These are phyloP conservation scores for Halotydeus destructor DNA, from an alignment of 1,140 invertebrate species.

Conservation along the genomic window DNA sequence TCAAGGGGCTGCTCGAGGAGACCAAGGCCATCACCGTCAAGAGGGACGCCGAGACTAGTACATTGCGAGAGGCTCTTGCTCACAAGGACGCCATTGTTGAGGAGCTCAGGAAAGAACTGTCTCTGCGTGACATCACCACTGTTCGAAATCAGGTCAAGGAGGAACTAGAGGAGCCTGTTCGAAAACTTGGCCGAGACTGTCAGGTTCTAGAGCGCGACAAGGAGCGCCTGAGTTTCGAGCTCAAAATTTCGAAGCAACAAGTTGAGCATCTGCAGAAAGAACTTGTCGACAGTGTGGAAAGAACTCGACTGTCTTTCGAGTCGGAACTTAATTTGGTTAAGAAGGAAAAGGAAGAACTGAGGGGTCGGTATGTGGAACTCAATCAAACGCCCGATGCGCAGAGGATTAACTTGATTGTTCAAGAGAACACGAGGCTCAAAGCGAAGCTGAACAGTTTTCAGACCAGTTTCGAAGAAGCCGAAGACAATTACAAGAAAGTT, in stretches of 20 bases:
- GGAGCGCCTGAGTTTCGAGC: constrained; percentile 2
- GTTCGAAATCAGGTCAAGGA: not conserved
- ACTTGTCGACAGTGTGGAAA: constrained; percentile 10
- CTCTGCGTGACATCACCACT: constrained; percentile 1
- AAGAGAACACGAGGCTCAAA: constrained; percentile 9
- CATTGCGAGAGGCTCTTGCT: not conserved
- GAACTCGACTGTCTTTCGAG: constrained; percentile 4
- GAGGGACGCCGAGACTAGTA: constrained; percentile 9
- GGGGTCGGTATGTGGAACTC: constrained; percentile 1
- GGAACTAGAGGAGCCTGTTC: constrained; percentile 9
- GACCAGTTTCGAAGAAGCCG: constrained; percentile 6
- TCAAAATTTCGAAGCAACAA: constrained; percentile 8
- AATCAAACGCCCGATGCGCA: constrained; percentile 11
- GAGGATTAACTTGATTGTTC: not conserved
- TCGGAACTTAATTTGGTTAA: constrained; percentile 6
- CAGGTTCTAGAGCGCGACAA: constrained; percentile 2
- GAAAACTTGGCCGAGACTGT: constrained; percentile 3
- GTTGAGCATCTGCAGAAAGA: constrained; percentile 12
- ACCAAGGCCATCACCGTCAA: constrained; percentile 9
- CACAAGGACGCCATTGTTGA: constrained; percentile 5
- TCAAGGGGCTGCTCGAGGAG: constrained; percentile 9
- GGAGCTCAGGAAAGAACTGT: not conserved
- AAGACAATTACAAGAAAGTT: constrained; percentile 7
- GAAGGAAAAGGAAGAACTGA: constrained; percentile 12
- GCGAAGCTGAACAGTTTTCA: not conserved